Percentiles rank a stretch among this genome's conserved stretches.
These are phyloP conservation scores for Solea senegalensis DNA, from an alignment of 2,113 vertebrate genomes.

Conservation along the genomic window DNA sequence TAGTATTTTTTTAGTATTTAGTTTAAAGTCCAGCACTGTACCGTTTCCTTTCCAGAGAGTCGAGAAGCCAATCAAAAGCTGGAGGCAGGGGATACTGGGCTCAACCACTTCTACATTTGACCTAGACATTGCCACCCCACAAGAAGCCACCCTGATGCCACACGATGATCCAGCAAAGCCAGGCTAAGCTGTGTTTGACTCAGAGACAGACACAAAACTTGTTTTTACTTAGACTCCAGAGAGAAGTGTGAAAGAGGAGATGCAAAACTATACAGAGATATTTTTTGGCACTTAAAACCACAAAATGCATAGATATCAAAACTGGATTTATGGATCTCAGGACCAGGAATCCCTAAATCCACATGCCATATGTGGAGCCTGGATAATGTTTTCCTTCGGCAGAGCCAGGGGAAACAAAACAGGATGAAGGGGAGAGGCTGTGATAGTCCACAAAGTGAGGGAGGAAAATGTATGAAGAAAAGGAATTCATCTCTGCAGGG, in stretches of 20 bases:
- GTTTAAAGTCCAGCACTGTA: neutral
- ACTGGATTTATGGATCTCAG: constrained; percentile 13
- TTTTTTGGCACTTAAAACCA: neutral
- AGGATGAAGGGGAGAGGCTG: constrained; percentile 1
- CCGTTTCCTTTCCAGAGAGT: neutral
- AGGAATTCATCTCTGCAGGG: constrained; percentile 28
- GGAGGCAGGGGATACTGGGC: neutral
- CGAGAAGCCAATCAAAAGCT: neutral
- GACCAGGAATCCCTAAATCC: constrained; percentile 48
- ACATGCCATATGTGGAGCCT: constrained; percentile 50
- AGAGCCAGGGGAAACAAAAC: neutral
- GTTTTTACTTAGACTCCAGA: neutral
- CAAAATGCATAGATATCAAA: neutral
- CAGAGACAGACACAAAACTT: neutral
- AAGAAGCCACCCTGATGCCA: neutral
- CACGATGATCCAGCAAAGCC: neutral
- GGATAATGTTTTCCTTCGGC: constrained; percentile 37
- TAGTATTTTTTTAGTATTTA: neutral
- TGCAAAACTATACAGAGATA: neutral
- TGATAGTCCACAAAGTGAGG: constrained; percentile 13
- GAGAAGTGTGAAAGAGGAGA: neutral
- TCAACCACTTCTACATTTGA: neutral
- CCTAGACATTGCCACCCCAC: neutral
- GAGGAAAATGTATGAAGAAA: constrained; percentile 28
- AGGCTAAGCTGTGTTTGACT: neutral